Base-by-base conservation (phyloP, 2,113 vertebrate species). In the Apeltes quadracus region DNA sequence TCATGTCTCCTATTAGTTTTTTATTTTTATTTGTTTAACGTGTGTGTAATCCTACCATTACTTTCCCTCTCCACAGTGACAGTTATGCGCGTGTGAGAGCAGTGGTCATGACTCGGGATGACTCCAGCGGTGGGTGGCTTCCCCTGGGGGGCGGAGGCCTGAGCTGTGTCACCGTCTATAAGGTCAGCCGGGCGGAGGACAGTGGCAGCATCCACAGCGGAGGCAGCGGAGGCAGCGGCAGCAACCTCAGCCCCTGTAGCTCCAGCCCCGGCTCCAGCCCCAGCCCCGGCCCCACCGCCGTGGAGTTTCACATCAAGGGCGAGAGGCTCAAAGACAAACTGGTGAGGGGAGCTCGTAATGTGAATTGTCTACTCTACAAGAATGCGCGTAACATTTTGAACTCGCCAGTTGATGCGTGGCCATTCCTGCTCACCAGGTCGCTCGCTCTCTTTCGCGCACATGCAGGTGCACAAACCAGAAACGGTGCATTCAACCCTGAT, bases 101-200 rank as follows among this genome's bases (percentile, higher is more conserved):
- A 94, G 98, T 99, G 96, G 98, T 99, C 95, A 98, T 99, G 98
- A 98, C 96, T 93, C 95, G 98, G 90, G 98, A 99, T 95, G 98
- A 99, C 96, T 99, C 98, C 90, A 99, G 97, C 81, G 97, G 97
- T 84, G 98, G 98, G 91, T 99, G 98, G 98, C 93, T 99, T 89
- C 96, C 97, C 85, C 94, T 98, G 81, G 96, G 93, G 87, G 96
- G 97, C 62, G 96, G 97, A 88, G 98, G 98, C 84, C 96, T 98
- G 76, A 99, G 98, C 95, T 97, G 94, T 85, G 96, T 99, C 93
- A 97, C 96, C 58, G 95, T 99, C 92, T 97, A 96, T 94, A 98
- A 95, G 95, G 94, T 95, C 91, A 94, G 93, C 92, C 95, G 93
- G 77, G 94, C 93, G 79, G 98, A 97, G 91, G 97, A 98, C 89